These are phyloP conservation scores for Peromyscus melanophrys DNA, from an alignment of 2,797 vertebrate species.

Conservation along the genomic window DNA sequence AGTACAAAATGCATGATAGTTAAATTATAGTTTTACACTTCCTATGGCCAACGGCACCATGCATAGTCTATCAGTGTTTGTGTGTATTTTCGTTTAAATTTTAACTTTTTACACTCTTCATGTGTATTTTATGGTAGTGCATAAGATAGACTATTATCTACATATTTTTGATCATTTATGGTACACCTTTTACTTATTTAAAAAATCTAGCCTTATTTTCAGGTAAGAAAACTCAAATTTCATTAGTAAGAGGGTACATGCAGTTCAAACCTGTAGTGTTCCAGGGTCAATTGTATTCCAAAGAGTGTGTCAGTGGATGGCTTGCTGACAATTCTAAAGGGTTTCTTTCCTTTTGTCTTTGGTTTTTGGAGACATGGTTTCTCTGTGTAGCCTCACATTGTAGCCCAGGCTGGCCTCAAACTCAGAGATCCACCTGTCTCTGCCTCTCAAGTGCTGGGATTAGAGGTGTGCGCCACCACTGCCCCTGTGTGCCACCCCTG, in stretches of 20 bases:
- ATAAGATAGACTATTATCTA: background rate
- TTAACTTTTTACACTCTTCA: background rate
- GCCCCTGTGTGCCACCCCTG: too few species aligned
- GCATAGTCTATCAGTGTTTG: background rate
- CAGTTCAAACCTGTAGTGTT: background rate
- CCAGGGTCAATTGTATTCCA: background rate
- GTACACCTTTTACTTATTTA: background rate
- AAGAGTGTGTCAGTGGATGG: background rate
- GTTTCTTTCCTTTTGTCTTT: background rate
- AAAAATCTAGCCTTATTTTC: background rate
- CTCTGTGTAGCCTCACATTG: background rate
- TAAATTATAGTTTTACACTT: background rate
- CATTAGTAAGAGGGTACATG: background rate
- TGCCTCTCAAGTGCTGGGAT: background rate
- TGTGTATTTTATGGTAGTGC: background rate
- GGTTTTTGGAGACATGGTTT: background rate
- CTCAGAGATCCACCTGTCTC: background rate
- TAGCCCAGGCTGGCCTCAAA: background rate
- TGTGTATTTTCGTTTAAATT: background rate
- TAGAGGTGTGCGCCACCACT: background rate
- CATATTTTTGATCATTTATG: background rate
- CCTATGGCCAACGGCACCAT: background rate
- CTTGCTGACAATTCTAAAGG: background rate
- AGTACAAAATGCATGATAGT: background rate
- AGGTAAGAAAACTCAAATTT: background rate